Evolutionary conservation across 2,888 invertebrate genomes (phyloP).

Genomic region (Halocaridina rubra): DNA sequence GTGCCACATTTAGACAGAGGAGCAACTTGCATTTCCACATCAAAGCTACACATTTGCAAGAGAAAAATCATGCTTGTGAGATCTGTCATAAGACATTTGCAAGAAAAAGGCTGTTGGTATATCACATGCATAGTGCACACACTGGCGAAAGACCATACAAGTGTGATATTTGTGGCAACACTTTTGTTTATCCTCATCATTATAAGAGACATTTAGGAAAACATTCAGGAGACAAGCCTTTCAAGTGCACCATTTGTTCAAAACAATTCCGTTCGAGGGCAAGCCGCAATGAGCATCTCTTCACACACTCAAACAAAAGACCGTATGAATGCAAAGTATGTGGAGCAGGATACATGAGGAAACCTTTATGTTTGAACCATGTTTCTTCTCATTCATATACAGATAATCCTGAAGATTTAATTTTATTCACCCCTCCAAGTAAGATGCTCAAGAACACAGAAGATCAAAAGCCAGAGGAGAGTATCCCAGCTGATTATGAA

Average conservation of each 20-base stretch:
- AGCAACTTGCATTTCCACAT: slow-evolving; percentile 85
- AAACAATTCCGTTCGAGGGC: slow-evolving; percentile 86
- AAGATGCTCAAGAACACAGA: slow-evolving; percentile 15
- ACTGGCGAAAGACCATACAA: slow-evolving; percentile 62
- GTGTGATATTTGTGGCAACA: slow-evolving; percentile 57
- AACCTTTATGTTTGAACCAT: slow-evolving; percentile 55
- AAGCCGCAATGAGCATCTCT: slow-evolving; percentile 70
- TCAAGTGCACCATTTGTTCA: slow-evolving; percentile 75
- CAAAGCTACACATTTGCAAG: slow-evolving; percentile 78
- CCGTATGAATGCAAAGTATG: slow-evolving; percentile 64
- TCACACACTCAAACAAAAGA: slow-evolving; percentile 63
- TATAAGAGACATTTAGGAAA: slow-evolving; percentile 63
- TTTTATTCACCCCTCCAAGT: slow-evolving; percentile 58
- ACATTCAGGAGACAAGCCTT: slow-evolving; percentile 64
- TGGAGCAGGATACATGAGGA: slow-evolving; percentile 64
- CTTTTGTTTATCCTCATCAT: slow-evolving; percentile 64
- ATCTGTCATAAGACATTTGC: slow-evolving; percentile 63
- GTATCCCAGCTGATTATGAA: not conserved
- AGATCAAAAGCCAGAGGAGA: not conserved
- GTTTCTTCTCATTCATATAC: slow-evolving; percentile 33
- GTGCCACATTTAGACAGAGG: slow-evolving; percentile 83
- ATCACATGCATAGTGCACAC: slow-evolving; percentile 69
- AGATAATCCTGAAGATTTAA: slow-evolving; percentile 43
- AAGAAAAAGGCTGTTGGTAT: slow-evolving; percentile 60
- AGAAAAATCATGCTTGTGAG: slow-evolving; percentile 72